Percentiles rank a stretch among this genome's conserved stretches.
These are phyloP conservation scores for Verasper variegatus DNA, from an alignment of 2,113 vertebrate genomes.

Conservation along the genomic window DNA sequence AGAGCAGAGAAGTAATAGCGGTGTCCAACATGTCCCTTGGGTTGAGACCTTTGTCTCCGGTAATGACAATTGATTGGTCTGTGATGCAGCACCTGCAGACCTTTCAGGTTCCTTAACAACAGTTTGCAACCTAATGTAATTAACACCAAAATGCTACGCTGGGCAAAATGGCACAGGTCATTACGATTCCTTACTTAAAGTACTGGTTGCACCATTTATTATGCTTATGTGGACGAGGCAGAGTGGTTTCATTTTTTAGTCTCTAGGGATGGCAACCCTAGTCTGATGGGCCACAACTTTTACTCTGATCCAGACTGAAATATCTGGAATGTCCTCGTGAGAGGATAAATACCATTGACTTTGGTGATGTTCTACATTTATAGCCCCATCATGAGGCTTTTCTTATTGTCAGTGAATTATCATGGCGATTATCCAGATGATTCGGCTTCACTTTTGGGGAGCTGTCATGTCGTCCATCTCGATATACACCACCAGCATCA, in stretches of 20 bases:
- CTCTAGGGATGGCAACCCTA: neutral
- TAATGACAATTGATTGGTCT: constrained; percentile 75
- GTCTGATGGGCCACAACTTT: neutral
- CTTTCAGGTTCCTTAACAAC: constrained; percentile 58
- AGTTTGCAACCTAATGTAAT: constrained; percentile 69
- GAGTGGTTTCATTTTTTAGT: constrained; percentile 33
- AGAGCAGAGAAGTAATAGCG: constrained; percentile 24
- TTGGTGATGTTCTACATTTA: no score
- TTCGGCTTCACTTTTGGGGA: no score
- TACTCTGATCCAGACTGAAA: neutral
- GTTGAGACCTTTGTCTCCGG: constrained; percentile 63
- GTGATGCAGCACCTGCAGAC: constrained; percentile 63
- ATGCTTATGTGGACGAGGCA: constrained; percentile 30
- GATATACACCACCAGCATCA: no score
- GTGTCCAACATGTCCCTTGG: constrained; percentile 38
- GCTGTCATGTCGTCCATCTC: no score
- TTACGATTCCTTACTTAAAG: constrained; percentile 56
- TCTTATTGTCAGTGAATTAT: no score
- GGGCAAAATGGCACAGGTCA: constrained; percentile 52
- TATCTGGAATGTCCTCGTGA: neutral
- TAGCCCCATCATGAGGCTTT: no score
- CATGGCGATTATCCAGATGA: no score
- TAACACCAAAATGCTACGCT: constrained; percentile 66
- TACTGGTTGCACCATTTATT: constrained; percentile 45
- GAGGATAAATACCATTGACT: no score